Evolutionary conservation across 2,113 vertebrate species (phyloP), one percentile per base, ranked within the genome.

Genomic region (Trogon melanurus): DNA sequence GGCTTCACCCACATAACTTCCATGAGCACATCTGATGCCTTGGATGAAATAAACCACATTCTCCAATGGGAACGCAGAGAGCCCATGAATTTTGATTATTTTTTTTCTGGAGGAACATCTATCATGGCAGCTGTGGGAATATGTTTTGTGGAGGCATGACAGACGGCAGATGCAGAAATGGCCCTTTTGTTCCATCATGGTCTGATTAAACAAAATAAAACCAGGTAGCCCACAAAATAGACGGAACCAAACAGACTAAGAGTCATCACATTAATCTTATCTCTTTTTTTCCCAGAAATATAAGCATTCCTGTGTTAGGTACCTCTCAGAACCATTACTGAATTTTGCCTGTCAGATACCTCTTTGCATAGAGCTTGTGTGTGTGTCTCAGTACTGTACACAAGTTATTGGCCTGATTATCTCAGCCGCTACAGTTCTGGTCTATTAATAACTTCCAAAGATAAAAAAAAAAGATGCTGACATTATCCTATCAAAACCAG

Each of bases 111-210:
- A 95, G 34, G 26, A 78, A 57, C 56, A 57, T 81, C 57, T 67
- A 93, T 16, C 8, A 18, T 74, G 72, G 91, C 75, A 95, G 88
- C 75, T 92, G 72, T 83, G 94, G 67, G 83, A 95, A 78, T 91
- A 80, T 48, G 34, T 78, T 89, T 88, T 86, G 44, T 88, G 38
- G 72, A 78, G 60, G 86, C 83, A 21, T 27, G 78, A 92, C 88
- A 93, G 96, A 93, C 83, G 83, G 72, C 53, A 93, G 72, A 92
- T 64, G 57, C 45, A 88, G 45, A 94, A 93, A 41, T 20, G 76
- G 27, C 29, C 53, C 38, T 93, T 92, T 71, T 79, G 69, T 26
- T 89, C 65, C 71, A 16, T 64, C 36, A 27, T 51, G 7, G 7
- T 71, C 85, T 73, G 38, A 88, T 64, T 86, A 56, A 78, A 91